Conservation (phyloP, 2,113 vertebrate species). For the Heterocephalus glaber region DNA sequence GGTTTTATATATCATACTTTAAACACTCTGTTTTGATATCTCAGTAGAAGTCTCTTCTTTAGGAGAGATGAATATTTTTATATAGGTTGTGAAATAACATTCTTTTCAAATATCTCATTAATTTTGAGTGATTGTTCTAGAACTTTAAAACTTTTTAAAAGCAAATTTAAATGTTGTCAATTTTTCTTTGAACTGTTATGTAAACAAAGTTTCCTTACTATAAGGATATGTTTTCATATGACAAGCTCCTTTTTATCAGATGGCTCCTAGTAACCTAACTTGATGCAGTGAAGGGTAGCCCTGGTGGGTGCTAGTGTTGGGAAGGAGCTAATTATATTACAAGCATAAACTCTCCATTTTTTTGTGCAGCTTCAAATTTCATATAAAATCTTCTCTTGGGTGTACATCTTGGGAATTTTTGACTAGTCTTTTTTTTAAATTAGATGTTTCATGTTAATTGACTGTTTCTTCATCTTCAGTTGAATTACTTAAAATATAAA, state of each 20-base stretch:
- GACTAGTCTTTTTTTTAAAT: background rate
- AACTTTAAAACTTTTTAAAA: background rate
- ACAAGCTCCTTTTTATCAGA: background rate
- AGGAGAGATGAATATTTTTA: background rate
- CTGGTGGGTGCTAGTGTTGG: background rate
- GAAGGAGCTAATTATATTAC: background rate
- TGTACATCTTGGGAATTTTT: background rate
- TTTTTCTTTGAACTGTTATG: background rate
- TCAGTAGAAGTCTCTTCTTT: background rate
- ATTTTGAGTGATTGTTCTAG: background rate
- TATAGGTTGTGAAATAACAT: background rate
- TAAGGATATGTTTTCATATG: background rate
- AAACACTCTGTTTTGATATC: background rate
- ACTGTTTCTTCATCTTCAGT: constrained; percentile 9
- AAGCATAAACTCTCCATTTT: background rate
- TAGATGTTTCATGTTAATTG: background rate
- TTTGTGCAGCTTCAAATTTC: background rate
- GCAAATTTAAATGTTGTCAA: background rate
- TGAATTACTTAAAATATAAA: constrained; percentile 48
- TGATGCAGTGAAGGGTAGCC: background rate
- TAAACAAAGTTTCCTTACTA: constrained; percentile 1
- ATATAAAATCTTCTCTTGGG: background rate
- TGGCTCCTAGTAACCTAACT: background rate
- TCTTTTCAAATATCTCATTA: constrained; percentile 7
- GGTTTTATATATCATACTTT: background rate